Conservation (phyloP, 2,888 invertebrate genomes). For the Lithophane socia region DNA sequence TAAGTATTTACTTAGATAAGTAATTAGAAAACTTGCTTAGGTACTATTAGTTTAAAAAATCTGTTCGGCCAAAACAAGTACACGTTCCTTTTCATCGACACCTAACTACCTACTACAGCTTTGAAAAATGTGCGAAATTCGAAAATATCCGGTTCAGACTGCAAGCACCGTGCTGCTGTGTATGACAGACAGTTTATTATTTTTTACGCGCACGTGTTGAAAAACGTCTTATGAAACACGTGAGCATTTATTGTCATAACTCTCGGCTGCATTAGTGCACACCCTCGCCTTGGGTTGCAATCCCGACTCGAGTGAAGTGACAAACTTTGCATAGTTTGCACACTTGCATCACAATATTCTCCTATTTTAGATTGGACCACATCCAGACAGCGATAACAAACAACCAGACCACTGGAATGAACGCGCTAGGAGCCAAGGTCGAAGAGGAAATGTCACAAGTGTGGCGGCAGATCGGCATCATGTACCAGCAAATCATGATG, state of each 20-base stretch:
- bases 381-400: constrained; percentile 93
- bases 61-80: background rate
- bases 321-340: background rate
- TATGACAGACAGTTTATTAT: background rate
- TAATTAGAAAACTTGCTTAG: background rate
- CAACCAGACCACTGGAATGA: constrained; percentile 93
- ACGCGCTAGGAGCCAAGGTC: constrained; percentile 94
- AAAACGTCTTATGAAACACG: too few relatives aligned
- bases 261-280: background rate
- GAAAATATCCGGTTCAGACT: background rate
- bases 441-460: constrained; percentile 96
- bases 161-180: background rate
- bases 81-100: background rate
- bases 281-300: background rate
- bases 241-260: background rate
- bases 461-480: constrained; percentile 97
- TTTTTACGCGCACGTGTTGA: background rate
- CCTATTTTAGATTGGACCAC: constrained; percentile 91
- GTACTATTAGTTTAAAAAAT: background rate
- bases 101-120: background rate
- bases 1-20: too few relatives aligned
- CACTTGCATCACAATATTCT: background rate
- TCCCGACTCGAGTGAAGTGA: background rate
- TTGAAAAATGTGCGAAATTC: background rate
- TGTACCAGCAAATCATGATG: constrained; percentile 95